These are phyloP conservation scores for Dysdera silvatica DNA, from an alignment of 1,140 invertebrate species.

Conservation along the genomic window DNA sequence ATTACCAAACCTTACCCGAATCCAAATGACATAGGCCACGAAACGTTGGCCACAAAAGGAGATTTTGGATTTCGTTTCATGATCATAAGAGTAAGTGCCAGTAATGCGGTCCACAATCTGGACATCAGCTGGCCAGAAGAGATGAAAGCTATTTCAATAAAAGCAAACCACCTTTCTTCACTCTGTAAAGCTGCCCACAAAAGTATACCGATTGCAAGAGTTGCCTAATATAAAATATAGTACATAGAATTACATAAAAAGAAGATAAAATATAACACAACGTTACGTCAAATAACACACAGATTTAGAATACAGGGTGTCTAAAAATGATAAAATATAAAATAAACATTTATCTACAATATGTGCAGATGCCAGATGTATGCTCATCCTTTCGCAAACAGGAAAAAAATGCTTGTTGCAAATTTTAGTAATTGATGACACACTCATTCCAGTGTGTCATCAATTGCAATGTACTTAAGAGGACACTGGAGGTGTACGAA, in stretches of 20 bases:
- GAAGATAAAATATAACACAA: too few species aligned
- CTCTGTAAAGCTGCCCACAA: constrained; percentile 48
- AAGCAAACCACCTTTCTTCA: constrained; percentile 48
- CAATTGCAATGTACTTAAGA: too few species aligned
- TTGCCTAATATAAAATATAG: constrained; percentile 68
- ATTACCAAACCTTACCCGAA: constrained; percentile 4
- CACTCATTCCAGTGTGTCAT: too few species aligned
- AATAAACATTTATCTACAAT: too few species aligned
- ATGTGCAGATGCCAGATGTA: too few species aligned
- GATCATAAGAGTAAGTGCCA: constrained; percentile 75
- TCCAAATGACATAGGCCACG: constrained; percentile 1
- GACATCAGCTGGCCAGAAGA: constrained; percentile 65
- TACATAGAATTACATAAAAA: constrained; percentile 68
- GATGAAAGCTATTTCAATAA: constrained; percentile 59
- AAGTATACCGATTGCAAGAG: constrained; percentile 54
- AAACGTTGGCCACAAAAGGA: background rate
- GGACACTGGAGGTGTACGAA: too few species aligned
- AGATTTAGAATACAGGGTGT: too few species aligned
- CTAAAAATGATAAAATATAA: too few species aligned
- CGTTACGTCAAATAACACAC: too few species aligned
- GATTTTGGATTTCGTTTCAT: constrained; percentile 54
- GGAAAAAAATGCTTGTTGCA: too few species aligned
- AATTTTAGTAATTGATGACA: too few species aligned
- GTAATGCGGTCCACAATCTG: constrained; percentile 70
- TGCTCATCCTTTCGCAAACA: too few species aligned